Percentiles rank a stretch among this genome's conserved stretches.
Conservation (phyloP, 2,797 vertebrate species). For the Siniperca scherzeri region DNA sequence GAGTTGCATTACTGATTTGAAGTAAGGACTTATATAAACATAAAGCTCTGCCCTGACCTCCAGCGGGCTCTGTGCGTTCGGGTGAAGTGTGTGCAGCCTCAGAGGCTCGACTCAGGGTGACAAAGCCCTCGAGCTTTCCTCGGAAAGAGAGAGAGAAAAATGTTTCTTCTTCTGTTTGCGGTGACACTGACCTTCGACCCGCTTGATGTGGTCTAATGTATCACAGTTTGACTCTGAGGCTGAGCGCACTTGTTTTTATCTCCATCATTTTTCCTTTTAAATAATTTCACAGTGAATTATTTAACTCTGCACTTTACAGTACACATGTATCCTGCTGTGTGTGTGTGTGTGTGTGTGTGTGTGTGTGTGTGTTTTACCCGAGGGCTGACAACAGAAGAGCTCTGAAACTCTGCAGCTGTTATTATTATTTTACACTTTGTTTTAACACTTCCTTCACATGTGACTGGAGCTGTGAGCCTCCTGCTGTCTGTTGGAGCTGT, state of each 20-base stretch:
- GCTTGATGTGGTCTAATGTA: not conserved
- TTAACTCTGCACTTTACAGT: not conserved
- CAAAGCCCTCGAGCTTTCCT: not conserved
- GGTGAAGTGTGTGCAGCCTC: not conserved
- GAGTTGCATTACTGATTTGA: no score
- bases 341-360: slow-evolving; percentile 20
- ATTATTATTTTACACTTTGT: slow-evolving; percentile 20
- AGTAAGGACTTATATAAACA: not conserved
- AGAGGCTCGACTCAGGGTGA: not conserved
- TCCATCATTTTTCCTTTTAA: not conserved
- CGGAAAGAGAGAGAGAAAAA: not conserved
- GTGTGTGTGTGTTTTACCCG: slow-evolving; percentile 27
- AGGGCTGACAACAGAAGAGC: slow-evolving; percentile 29
- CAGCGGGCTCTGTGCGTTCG: no score
- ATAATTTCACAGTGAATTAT: slow-evolving; percentile 24
- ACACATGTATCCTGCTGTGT: not conserved
- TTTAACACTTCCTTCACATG: slow-evolving; percentile 11
- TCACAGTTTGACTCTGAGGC: not conserved
- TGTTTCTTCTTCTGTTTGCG: not conserved
- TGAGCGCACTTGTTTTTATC: not conserved
- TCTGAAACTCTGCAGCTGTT: slow-evolving; percentile 27
- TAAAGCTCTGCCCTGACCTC: not conserved
- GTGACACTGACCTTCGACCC: not conserved
- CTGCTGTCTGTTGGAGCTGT: not conserved
- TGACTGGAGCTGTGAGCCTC: slow-evolving; percentile 15